Conservation (phyloP, 1,140 invertebrate genomes). For the Macrocentrus cingulum region DNA sequence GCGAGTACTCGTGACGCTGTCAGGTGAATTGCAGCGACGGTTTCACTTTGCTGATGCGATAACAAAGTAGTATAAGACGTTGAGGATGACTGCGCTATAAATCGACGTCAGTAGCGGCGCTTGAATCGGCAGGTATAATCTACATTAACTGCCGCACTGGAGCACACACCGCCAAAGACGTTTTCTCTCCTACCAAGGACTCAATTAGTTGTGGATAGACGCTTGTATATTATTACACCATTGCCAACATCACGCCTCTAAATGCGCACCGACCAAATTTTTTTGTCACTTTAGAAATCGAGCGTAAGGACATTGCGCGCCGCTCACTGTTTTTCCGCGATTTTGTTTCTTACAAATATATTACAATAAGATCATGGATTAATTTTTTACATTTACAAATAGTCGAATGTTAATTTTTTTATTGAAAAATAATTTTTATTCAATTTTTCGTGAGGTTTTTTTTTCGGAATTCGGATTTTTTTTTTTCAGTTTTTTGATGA, state of each 20-base stretch:
- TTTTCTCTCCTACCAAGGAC: constrained; percentile 46
- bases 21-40: background rate
- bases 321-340: background rate
- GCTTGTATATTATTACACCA: constrained; percentile 5
- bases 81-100: constrained; percentile 25
- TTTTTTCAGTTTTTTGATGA: too few relatives aligned
- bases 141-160: constrained; percentile 9
- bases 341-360: background rate
- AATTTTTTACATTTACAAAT: too few relatives aligned
- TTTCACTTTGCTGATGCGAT: background rate
- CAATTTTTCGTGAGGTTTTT: too few relatives aligned
- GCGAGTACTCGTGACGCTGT: too few relatives aligned
- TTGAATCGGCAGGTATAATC: constrained; percentile 15
- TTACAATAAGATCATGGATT: too few relatives aligned
- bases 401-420: too few relatives aligned
- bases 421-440: too few relatives aligned
- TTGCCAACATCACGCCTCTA: constrained; percentile 29
- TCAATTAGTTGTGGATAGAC: constrained; percentile 20
- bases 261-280: constrained; percentile 37
- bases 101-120: constrained; percentile 15
- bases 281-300: constrained; percentile 53
- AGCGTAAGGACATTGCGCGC: constrained; percentile 42
- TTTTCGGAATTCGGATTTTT: too few relatives aligned
- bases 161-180: constrained; percentile 19
- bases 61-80: background rate